A percentile compares a stretch with the other conserved stretches of the same genome.
Conservation (phyloP, 2,113 vertebrate species). For the Sakesphorus luctuosus region DNA sequence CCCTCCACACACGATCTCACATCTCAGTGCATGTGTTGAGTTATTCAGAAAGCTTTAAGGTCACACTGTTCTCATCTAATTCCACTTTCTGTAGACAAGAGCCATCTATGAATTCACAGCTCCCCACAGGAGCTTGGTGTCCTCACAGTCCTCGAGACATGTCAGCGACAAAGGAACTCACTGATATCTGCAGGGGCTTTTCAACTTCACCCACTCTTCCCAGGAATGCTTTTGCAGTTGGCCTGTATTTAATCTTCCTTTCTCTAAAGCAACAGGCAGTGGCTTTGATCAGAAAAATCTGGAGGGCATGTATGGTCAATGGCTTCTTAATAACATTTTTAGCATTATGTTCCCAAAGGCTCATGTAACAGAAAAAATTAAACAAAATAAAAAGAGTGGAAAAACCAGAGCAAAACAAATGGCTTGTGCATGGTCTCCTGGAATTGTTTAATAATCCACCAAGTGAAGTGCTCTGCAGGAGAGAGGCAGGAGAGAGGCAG, state of each 20-base stretch:
- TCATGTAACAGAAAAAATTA: neutral
- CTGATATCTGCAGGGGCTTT: neutral
- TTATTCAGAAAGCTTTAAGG: neutral
- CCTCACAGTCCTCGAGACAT: neutral
- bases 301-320: slow-evolving; percentile 15
- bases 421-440: neutral
- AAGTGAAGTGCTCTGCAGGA: neutral
- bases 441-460: slow-evolving; percentile 4
- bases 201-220: neutral
- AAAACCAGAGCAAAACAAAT: neutral
- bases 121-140: neutral
- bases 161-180: fast-evolving
- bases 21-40: fast-evolving
- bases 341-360: slow-evolving; percentile 1
- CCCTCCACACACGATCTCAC: neutral
- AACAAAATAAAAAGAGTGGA: neutral
- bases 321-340: slow-evolving; percentile 15
- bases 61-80: neutral
- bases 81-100: neutral
- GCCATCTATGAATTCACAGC: neutral
- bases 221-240: neutral
- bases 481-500: neutral
- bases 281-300: neutral
- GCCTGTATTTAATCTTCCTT: neutral
- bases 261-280: neutral